Base-by-base conservation (phyloP, 64 coral and sea anemone species). In the Montipora sp. region DNA sequence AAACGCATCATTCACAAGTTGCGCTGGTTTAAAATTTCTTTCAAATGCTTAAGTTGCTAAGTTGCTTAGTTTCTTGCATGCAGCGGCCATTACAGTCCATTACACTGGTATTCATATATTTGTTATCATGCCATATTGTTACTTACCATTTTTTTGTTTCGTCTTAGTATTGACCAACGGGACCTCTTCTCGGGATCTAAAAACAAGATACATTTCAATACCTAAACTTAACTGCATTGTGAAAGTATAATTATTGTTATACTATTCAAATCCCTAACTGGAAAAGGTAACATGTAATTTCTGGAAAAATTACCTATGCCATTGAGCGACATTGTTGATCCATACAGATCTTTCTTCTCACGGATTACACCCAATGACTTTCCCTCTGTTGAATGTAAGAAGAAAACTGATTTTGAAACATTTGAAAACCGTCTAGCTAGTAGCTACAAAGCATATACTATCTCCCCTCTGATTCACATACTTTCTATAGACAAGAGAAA, bases 91-190 rank as follows among this genome's bases (percentile, higher is more conserved):
- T 36, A 36, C 36, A 36, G 36, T 36, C 36, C 36, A 36, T 57
- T 57, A 57, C 53, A 57, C 11, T 5, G 11, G 53, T 57, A 57
- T 8, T 57, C 53, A 57, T 11, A 57, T 11, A 57, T 8, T 11
- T 57, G 11, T 57, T 57, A 6, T 57, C 7, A 6, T 63, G 60
- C 60, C 9, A 63, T 5, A 7, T 16, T 24, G 65, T 7, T 63
- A 1, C 92, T 94, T 79, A 98, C 95, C 27, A 94, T 51, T 77
- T 98, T 98, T 47, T 98, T 98, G 89, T 98, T 98, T 46, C 95
- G 78, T 83, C 77, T 91, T 8, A 98, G 89, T 48, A 98, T 91
- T 7, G 95, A 98, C 95, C 95, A 98, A 79, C 95, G 78, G 3
- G 95, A 98, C 50, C 90, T 91, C 23, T 94, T 94, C 78, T 98